Percentiles rank a stretch among this genome's conserved stretches.
These are phyloP conservation scores for Theristicus caerulescens DNA, from an alignment of 2,113 vertebrate species.

Conservation along the genomic window DNA sequence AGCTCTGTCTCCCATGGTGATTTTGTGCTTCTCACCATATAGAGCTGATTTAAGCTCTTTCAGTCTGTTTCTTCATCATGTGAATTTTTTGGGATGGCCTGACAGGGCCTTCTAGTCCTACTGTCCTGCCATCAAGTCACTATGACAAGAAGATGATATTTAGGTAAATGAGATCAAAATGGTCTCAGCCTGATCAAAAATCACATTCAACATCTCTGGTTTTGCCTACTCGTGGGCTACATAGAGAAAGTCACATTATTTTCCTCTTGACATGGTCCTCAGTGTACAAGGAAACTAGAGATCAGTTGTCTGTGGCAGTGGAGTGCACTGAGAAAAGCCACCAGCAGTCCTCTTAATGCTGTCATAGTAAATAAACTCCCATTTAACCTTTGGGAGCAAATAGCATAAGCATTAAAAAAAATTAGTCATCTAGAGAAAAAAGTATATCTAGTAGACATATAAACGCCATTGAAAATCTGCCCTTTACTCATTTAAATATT, in stretches of 20 bases:
- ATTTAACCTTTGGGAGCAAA: neutral
- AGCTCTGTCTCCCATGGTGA: neutral
- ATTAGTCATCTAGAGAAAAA: neutral
- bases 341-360: neutral
- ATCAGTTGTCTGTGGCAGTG: neutral
- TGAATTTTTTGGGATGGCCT: neutral
- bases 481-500: neutral
- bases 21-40: neutral
- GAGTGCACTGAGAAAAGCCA: neutral
- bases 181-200: neutral
- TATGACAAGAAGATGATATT: neutral
- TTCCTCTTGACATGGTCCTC: neutral
- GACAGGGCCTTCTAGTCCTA: neutral
- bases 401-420: neutral
- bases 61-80: neutral
- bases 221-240: neutral
- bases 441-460: neutral
- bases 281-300: neutral
- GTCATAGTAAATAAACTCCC: neutral
- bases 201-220: neutral
- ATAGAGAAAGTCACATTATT: neutral
- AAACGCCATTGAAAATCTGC: neutral
- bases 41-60: neutral
- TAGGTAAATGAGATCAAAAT: neutral
- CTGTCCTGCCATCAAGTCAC: neutral